Evolutionary conservation across 92 coral and sea anemone genomes (phyloP), one percentile per base, ranked within the genome.

Genomic region (Zoanthus gigantus): DNA sequence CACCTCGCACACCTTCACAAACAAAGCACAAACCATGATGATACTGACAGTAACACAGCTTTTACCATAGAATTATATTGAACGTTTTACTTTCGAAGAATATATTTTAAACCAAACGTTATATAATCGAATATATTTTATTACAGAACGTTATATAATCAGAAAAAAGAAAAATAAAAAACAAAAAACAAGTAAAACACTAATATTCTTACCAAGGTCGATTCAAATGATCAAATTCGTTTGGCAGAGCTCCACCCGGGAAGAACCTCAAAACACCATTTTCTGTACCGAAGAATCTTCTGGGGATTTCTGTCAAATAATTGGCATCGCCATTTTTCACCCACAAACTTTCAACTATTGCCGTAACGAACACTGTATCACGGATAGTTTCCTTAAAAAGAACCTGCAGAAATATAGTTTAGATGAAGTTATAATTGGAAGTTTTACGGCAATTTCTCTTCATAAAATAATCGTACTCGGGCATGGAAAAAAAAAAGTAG

Each of bases 201-300:
- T 50, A 50, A 50, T 50, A 6, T 37, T 17, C 92, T 90, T 69
- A 94, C 98, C 98, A 94, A 0, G 93, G 95, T 0, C 96, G 85
- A 75, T 77, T 86, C 34, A 86, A 29, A 18, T 94, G 97, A 79
- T 95, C 98, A 72, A 91, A 95, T n/a, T 47, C 87, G 11, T 86
- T 72, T 16, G 97, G 97, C 53, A 95, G 78, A 12, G 95, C 94
- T 10, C 91, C 95, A 7, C 94, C 95, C 1, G 98, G 98, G 77
- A 88, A 92, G n/a, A 90, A 8, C 61, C 93, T 89, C 60, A 95
- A 66, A 28, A 95, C 92, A 6, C 98, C 98, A 81, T 81, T 94
- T 71, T 85, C 89, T 3, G 98, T 93, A 6, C 97, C 98, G 31
- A 94, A 83, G 88, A 50, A 94, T 54, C 95, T 88, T 31, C 98